These are phyloP conservation scores for Phrixothrix hirtus DNA, from an alignment of 2,888 invertebrate genomes.

Conservation along the genomic window DNA sequence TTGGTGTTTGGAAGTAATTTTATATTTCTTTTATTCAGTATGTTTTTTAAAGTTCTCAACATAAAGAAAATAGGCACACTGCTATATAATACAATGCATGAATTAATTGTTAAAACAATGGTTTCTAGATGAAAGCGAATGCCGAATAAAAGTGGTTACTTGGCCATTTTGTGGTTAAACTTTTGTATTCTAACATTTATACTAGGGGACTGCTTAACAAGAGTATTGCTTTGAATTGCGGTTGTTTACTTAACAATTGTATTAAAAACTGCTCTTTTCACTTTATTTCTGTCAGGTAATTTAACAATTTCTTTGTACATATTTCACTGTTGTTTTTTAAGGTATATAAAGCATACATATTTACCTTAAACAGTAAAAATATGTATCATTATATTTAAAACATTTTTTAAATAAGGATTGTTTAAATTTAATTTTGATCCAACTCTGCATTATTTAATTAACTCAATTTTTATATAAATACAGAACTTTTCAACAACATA, in stretches of 20 bases:
- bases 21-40: slow-evolving; percentile 3
- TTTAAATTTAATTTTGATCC: too few species aligned
- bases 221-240: slow-evolving; percentile 27
- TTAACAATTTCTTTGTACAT: slow-evolving; percentile 3
- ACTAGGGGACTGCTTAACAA: slow-evolving; percentile 28
- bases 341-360: too few species aligned
- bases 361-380: too few species aligned
- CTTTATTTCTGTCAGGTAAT: slow-evolving; percentile 10
- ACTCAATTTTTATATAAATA: too few species aligned
- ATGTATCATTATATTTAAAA: too few species aligned
- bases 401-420: too few species aligned
- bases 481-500: too few species aligned
- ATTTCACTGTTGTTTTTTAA: background rate
- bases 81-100: slow-evolving; percentile 9
- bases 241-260: slow-evolving; percentile 38
- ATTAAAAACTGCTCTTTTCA: slow-evolving; percentile 35
- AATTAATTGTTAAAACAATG: slow-evolving; percentile 45
- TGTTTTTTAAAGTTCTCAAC: slow-evolving; percentile 7
- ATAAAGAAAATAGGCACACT: slow-evolving; percentile 6
- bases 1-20: too few species aligned
- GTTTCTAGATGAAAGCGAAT: slow-evolving; percentile 37
- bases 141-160: slow-evolving; percentile 41
- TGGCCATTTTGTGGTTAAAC: slow-evolving; percentile 44
- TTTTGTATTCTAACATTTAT: slow-evolving; percentile 27
- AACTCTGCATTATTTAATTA: too few species aligned